A percentile compares a stretch with the other conserved stretches of the same genome.
Conservation (phyloP, 2,113 vertebrate genomes). For the Fregata magnificens region DNA sequence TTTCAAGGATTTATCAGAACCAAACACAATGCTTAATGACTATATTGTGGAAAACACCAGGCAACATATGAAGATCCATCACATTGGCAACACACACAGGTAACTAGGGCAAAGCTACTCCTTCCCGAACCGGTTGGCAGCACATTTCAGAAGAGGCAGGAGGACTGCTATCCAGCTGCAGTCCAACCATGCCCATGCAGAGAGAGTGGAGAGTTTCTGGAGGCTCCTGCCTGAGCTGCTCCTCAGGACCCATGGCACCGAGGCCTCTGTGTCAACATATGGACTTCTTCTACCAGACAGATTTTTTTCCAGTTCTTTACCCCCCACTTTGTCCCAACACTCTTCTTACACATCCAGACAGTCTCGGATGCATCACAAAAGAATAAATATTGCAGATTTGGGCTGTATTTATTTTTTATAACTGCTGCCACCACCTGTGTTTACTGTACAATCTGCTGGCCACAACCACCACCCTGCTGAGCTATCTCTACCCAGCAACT, state of each 20-base stretch:
- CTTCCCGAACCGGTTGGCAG: not conserved
- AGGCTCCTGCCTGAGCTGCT: not conserved
- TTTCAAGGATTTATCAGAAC: not conserved
- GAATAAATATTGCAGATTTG: constrained; percentile 5
- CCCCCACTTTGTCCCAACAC: not conserved
- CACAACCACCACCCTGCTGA: not conserved
- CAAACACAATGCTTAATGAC: not conserved
- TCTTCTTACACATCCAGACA: not conserved
- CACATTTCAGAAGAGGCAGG: not conserved
- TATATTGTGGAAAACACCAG: not conserved
- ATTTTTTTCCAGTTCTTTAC: not conserved
- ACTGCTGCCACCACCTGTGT: not conserved
- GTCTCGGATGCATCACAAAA: not conserved
- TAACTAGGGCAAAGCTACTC: not conserved
- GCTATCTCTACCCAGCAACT: not conserved
- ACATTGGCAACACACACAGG: fast-evolving
- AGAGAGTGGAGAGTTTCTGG: not conserved
- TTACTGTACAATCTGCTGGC: constrained; percentile 2
- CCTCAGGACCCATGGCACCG: not conserved
- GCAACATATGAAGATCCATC: not conserved
- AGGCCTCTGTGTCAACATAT: not conserved
- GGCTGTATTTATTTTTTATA: constrained; percentile 18
- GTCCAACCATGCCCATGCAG: not conserved
- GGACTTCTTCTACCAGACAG: not conserved
- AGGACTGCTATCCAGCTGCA: not conserved